A percentile compares a stretch with the other conserved stretches of the same genome.
These are phyloP conservation scores for Barypeithes pellucidus DNA, from an alignment of 2,888 invertebrate genomes.

Conservation along the genomic window DNA sequence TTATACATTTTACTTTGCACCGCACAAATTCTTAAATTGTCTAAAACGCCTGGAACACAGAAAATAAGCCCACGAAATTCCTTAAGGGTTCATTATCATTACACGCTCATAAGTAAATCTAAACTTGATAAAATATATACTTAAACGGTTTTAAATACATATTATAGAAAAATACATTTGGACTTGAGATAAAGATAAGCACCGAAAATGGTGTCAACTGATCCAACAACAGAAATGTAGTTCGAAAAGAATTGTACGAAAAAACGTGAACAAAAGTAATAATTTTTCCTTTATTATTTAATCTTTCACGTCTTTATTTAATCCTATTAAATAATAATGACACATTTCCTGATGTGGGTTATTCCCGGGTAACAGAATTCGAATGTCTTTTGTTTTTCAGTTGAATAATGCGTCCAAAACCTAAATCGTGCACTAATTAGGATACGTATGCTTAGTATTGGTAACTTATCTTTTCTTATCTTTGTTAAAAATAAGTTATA, in stretches of 20 bases:
- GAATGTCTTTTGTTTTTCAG: too few species aligned
- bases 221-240: not conserved
- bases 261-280: not conserved
- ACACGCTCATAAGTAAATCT: not conserved
- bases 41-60: not conserved
- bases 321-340: slow-evolving; percentile 15
- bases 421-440: too few species aligned
- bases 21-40: not conserved
- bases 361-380: too few species aligned
- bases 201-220: not conserved
- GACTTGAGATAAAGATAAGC: slow-evolving; percentile 16
- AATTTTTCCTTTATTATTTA: slow-evolving; percentile 9
- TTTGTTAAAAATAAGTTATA: too few species aligned
- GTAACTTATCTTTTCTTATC: too few species aligned
- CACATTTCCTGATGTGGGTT: slow-evolving; percentile 3
- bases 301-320: not conserved
- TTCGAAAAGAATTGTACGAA: not conserved
- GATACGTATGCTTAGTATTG: too few species aligned
- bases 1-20: not conserved
- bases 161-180: slow-evolving; percentile 6
- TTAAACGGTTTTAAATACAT: slow-evolving; percentile 14
- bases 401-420: too few species aligned
- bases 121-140: slow-evolving; percentile 10
- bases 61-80: not conserved
- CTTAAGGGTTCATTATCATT: slow-evolving; percentile 2